Evolutionary conservation across 2,888 invertebrate genomes (phyloP), one percentile per base, ranked within the genome.

Genomic region (Mantis religiosa): DNA sequence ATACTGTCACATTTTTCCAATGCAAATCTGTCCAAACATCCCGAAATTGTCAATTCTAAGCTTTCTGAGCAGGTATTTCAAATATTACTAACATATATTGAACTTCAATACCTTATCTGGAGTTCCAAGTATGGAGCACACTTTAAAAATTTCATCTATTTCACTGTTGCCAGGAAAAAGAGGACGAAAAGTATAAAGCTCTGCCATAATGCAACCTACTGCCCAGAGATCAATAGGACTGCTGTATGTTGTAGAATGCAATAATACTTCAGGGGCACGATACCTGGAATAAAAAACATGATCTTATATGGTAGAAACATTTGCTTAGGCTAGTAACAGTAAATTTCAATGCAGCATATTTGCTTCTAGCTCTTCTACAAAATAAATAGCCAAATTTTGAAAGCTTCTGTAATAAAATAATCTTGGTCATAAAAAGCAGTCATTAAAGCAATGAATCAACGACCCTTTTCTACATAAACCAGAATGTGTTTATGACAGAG

Each of bases 181-280:
- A 0, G 99, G 99, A 84, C 99, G 95, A 92, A 98, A 97, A 82
- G 98, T 98, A 93, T 99, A 99, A 89, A 99, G 94, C 93, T 99
- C 99, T 9, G 99, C 98, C 95, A 98, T 98, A 91, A 99, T 99
- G 92, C 99, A 99, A 84, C 99, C 99, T 87, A 99, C 97, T 3
- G 99, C 99, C 99, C 99, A 99, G 91, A 99, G 95, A 93, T 99
- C 99, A 91, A 99, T 99, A 1, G 99, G 98, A 90, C 98, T 98
- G 92, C 97, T 98, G 94, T 99, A 99, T 90, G 96, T 97, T 2
- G 98, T 98, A 87, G 99, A 99, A 92, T 99, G 98, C 28, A 99
- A 94, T 87, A 99, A 94, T 84, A 99, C 99, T 93, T 98, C 98
- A 0, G 98, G 98, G 0, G 98, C 98, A 90, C 98, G 94, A 92